phyloP scores from a whole-genome alignment of 2,888 invertebrate species.

The Pseudolycoriella hygida region DNA sequence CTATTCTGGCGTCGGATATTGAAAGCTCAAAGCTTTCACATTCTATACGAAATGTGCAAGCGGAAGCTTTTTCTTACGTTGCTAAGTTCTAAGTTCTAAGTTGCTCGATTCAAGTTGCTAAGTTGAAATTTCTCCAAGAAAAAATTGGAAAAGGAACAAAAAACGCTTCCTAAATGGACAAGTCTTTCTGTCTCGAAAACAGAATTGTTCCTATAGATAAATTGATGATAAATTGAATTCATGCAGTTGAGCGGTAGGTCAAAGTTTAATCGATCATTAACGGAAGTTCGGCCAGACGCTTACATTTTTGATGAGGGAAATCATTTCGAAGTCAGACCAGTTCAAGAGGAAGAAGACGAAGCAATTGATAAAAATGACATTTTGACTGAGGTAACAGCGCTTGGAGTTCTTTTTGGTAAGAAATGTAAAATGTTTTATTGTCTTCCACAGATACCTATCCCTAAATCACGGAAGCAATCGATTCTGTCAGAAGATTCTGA shows the following conservation, averaged over 20 bases:
- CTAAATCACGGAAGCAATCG: slow-evolving; percentile 19
- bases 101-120: too few species aligned
- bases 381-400: slow-evolving; percentile 18
- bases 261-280: slow-evolving; percentile 37
- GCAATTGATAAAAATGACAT: neutral
- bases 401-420: slow-evolving; percentile 14
- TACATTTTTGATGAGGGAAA: slow-evolving; percentile 39
- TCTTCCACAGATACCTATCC: neutral
- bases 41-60: too few species aligned
- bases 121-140: too few species aligned
- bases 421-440: neutral
- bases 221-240: too few species aligned
- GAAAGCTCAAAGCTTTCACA: too few species aligned
- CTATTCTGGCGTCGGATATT: too few species aligned
- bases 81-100: too few species aligned
- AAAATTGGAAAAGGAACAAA: too few species aligned
- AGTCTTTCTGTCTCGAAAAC: too few species aligned
- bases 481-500: slow-evolving; percentile 29
- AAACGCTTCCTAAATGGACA: too few species aligned
- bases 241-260: neutral
- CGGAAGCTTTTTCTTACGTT: too few species aligned
- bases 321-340: slow-evolving; percentile 48
- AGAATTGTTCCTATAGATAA: too few species aligned
- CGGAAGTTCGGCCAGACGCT: slow-evolving; percentile 42
- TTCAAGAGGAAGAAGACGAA: slow-evolving; percentile 36